Evolutionary conservation across 2,797 vertebrate genomes (phyloP), one percentile per base, ranked within the genome.

Genomic region (Gadopsis marmoratus): DNA sequence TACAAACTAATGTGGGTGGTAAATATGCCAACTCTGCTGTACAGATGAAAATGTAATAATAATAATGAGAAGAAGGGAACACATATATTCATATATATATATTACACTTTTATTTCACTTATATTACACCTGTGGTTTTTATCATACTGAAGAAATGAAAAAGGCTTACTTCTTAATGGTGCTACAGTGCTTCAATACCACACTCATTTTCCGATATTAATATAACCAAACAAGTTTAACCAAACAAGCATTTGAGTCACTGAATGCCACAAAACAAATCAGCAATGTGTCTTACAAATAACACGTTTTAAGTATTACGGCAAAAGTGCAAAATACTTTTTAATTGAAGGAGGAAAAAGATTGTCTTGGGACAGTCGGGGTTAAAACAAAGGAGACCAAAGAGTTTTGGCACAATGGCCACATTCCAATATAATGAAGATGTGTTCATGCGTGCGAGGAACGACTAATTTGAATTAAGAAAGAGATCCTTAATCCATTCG

Each of bases 371-470:
- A 54, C 26, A 26, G n/a, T 37, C 29, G 10, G 16, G 45, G 60
- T 39, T 66, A 35, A 48, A 41, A 4, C 61, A 71, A 29, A 35
- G 39, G 26, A 45, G 13, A 60, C 23, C 45, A 9, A 51, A 4
- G 26, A 35, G 43, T 4, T 4, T 33, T 4, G 33, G 70, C 59
- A 47, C 45, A 53, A 5, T 23, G 50, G n/a, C 5, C 39, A 23
- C 23, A 67, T 35, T 39, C 67, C 68, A 61, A 41, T 55, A 35
- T 56, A 56, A 62, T 54, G 31, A 19, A 51, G 29, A 75, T 8
- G 11, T 74, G 53, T 48, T 10, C 70, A 35, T 53, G 31, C 9
- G 13, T 39, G 13, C 45, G 37, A 59, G 35, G 31, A 75, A 7
- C 45, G 55, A 23, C 9, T 13, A 19, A 56, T 55, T 8, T 68